phyloP scores from a whole-genome alignment of 2,797 vertebrate genomes.

The Acipenser transmontanus region DNA sequence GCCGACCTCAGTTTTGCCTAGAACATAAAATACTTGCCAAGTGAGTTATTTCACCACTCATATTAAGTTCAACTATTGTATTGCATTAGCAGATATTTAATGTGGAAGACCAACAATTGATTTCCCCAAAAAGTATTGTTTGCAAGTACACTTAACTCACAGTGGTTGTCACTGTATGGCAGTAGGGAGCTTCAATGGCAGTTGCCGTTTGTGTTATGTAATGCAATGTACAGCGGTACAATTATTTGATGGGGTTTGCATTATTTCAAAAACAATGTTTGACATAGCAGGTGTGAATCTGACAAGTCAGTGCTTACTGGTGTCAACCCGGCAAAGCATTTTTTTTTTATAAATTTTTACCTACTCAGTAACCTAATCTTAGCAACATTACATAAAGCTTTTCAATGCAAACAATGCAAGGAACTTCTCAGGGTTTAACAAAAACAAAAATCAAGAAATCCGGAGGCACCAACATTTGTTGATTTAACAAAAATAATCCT shows the following conservation, averaged over 20 bases:
- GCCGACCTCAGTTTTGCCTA: too few species aligned
- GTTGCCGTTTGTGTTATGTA: too few species aligned
- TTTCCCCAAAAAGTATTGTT: too few species aligned
- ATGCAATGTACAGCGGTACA: too few species aligned
- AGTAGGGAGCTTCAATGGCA: too few species aligned
- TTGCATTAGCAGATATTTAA: too few species aligned
- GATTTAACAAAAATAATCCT: not conserved
- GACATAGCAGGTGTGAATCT: conserved; percentile 38
- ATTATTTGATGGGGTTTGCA: not conserved
- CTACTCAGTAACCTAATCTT: conserved; percentile 13
- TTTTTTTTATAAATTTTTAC: not conserved
- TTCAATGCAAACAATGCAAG: conserved; percentile 8
- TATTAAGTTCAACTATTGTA: too few species aligned
- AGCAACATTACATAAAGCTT: conserved; percentile 5
- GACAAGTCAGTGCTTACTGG: conserved; percentile 30
- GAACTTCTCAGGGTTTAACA: conserved; percentile 28
- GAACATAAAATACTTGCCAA: too few species aligned
- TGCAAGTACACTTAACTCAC: too few species aligned
- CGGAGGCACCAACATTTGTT: conserved; percentile 4
- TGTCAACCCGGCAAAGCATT: conserved; percentile 22
- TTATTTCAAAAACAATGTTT: conserved; percentile 33
- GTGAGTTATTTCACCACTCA: too few species aligned
- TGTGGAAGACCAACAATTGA: too few species aligned
- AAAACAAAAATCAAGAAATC: conserved; percentile 1
- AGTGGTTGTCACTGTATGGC: too few species aligned